These are phyloP conservation scores for Drosophila kambysellisi DNA, from an alignment of 2,888 invertebrate genomes.

Conservation along the genomic window DNA sequence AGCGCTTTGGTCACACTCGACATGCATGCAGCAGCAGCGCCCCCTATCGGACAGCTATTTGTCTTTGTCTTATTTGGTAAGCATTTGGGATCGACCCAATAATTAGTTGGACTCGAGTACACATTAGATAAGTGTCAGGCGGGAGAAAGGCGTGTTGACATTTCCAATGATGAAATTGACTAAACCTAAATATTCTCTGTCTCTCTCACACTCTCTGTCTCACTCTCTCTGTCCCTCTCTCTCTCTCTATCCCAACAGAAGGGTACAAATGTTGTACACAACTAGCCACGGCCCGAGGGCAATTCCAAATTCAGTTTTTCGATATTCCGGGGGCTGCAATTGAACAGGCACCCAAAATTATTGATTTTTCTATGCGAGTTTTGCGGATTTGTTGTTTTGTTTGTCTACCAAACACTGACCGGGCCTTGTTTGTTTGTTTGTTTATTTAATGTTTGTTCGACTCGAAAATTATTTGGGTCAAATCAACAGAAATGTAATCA, in stretches of 20 bases:
- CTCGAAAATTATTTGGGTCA: constrained; percentile 80
- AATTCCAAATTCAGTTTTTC: constrained; percentile 17
- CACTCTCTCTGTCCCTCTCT: not conserved
- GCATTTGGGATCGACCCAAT: constrained; percentile 46
- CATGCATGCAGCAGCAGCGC: constrained; percentile 15
- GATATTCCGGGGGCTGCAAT: not conserved
- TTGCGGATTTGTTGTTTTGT: constrained; percentile 70
- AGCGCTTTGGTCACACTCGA: not conserved
- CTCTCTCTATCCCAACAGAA: not conserved
- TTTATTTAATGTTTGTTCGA: constrained; percentile 78
- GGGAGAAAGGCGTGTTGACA: constrained; percentile 35
- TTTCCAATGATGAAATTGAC: constrained; percentile 54
- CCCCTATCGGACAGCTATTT: constrained; percentile 31
- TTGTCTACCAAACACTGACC: constrained; percentile 17
- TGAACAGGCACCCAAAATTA: constrained; percentile 35
- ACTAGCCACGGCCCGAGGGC: not conserved
- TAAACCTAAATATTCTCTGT: constrained; percentile 50
- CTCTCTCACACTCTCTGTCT: not conserved
- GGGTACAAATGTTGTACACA: constrained; percentile 30
- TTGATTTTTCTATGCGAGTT: constrained; percentile 63
- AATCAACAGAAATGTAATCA: constrained; percentile 73
- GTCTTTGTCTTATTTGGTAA: constrained; percentile 23
- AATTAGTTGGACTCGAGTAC: constrained; percentile 71
- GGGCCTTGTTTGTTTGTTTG: constrained; percentile 60
- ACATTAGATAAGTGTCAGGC: constrained; percentile 62